Evolutionary conservation across 2,113 vertebrate species (phyloP).

Genomic region (Cariama cristata): DNA sequence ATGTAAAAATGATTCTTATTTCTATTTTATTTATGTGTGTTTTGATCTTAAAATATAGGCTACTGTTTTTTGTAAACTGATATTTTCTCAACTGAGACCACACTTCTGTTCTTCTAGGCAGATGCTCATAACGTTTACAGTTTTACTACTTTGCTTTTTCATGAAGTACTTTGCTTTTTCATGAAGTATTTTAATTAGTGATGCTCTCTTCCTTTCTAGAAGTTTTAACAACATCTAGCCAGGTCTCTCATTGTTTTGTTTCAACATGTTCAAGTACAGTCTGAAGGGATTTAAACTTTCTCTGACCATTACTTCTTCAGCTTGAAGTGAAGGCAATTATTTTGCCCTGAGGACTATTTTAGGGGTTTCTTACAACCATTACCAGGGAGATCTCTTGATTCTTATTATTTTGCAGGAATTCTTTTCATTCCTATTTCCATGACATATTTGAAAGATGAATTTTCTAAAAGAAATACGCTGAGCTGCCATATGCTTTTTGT

Average conservation of each 20-base stretch:
- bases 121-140: background rate
- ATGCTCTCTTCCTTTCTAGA: background rate
- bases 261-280: background rate
- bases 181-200: background rate
- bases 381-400: background rate
- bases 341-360: background rate
- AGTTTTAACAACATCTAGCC: background rate
- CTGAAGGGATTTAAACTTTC: background rate
- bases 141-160: background rate
- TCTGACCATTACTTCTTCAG: background rate
- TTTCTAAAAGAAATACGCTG: background rate
- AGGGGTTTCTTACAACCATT: background rate
- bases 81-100: background rate
- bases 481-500: background rate
- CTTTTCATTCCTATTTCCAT: background rate
- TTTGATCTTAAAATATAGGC: background rate
- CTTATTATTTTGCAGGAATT: constrained; percentile 22
- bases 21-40: background rate
- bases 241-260: background rate
- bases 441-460: constrained; percentile 8
- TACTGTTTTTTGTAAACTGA: background rate
- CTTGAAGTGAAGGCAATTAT: constrained; percentile 24
- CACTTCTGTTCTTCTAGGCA: background rate
- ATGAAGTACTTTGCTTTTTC: background rate
- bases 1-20: background rate